Conservation (phyloP, 2,888 invertebrate genomes). For the Hypomecis punctinalis region DNA sequence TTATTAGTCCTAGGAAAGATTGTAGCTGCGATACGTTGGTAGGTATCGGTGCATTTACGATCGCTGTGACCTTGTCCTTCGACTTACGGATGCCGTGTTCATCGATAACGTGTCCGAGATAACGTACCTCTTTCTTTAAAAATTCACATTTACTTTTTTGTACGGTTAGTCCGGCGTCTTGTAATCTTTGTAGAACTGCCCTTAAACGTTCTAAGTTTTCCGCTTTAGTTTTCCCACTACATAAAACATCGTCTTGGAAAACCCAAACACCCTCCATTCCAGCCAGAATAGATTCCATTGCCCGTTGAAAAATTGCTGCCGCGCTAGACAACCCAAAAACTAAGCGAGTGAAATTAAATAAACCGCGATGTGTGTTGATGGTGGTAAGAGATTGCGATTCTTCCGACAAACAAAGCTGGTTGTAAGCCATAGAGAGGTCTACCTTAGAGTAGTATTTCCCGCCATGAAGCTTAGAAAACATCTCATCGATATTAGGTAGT, state of each 20-base stretch:
- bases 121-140: conserved; percentile 25
- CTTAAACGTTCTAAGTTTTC: not conserved
- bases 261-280: not conserved
- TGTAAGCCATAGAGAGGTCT: conserved; percentile 30
- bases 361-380: conserved; percentile 1
- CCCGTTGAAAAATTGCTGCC: not conserved
- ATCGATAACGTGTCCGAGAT: conserved; percentile 34
- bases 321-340: not conserved
- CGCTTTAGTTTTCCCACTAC: not conserved
- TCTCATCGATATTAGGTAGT: conserved; percentile 14
- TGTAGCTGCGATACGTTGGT: conserved; percentile 21
- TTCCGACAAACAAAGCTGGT: conserved; percentile 1
- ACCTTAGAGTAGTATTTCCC: conserved; percentile 34
- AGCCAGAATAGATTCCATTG: not conserved
- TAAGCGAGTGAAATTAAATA: not conserved
- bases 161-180: conserved; percentile 21
- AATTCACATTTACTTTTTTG: conserved; percentile 37
- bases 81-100: conserved; percentile 30
- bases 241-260: conserved; percentile 1
- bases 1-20: not conserved
- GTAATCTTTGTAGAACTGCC: not conserved
- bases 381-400: conserved; percentile 7
- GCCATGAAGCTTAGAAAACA: conserved; percentile 38
- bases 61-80: conserved; percentile 10
- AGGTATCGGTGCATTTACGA: conserved; percentile 27